Conservation (phyloP, 2,113 vertebrate species). For the Nettapus auritus region DNA sequence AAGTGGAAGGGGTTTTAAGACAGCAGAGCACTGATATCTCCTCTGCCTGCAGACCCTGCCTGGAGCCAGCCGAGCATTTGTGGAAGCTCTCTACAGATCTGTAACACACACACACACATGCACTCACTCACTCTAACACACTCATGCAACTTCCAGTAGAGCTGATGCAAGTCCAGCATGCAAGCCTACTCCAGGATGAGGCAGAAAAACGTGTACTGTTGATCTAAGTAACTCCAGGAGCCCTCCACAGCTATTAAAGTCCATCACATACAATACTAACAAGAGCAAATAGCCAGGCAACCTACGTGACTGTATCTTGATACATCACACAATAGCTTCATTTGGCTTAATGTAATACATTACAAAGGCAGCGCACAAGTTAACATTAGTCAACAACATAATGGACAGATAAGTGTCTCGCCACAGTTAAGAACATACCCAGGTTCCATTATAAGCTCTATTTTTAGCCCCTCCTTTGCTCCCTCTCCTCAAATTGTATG, state of each 20-base stretch:
- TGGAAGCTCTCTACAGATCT: slow-evolving; percentile 4
- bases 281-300: slow-evolving; percentile 48
- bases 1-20: not conserved
- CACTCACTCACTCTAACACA: not conserved
- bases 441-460: slow-evolving; percentile 54
- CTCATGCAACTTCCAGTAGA: not conserved
- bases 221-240: not conserved
- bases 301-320: slow-evolving; percentile 39
- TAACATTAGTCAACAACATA: slow-evolving; percentile 66
- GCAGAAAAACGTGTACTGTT: not conserved
- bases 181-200: not conserved
- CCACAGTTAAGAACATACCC: slow-evolving; percentile 54
- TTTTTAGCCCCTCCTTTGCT: slow-evolving; percentile 43
- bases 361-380: slow-evolving; percentile 58
- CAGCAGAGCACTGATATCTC: not conserved
- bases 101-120: not conserved
- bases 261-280: slow-evolving; percentile 40
- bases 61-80: not conserved
- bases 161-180: not conserved
- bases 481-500: slow-evolving; percentile 4
- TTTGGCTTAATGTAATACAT: slow-evolving; percentile 68
- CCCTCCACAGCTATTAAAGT: slow-evolving; percentile 45
- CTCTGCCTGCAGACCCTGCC: not conserved
- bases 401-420: slow-evolving; percentile 60
- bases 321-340: slow-evolving; percentile 51